Evolutionary conservation across 2,113 vertebrate species (phyloP), one percentile per base, ranked within the genome.

Genomic region (Channa argus): DNA sequence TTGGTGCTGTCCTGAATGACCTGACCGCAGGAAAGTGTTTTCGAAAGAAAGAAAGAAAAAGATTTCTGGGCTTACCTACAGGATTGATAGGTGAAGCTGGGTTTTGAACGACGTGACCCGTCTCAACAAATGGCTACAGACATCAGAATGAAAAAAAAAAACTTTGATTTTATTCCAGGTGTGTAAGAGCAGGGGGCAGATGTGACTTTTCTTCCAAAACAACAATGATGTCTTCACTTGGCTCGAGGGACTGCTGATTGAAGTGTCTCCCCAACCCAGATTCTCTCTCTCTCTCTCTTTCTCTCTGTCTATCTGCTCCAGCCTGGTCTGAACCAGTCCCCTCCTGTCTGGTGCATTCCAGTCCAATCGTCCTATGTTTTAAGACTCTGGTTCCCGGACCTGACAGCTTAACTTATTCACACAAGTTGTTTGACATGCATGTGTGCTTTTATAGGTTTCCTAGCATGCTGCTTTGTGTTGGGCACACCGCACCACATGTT

Each of bases 381-480:
- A 13, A 81, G 59, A 85, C 85, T 75, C 47, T 47, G 63, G 79
- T 71, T 67, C 7, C 3, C 33, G 37, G 58, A 80, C 58, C 80
- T 24, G 59, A 33, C 41, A 55, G 74, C 56, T 79, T 81, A 24
- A 64, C 61, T 80, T 79, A 60, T 71, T 75, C 75, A 80, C 56
- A 0, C 24, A 24, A 79, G 74, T 80, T 76, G 74, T 82, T 82
- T 75, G 78, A 77, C 79, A 67, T 91, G 92, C 90, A 91, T 90
- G 90, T 88, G 82, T 85, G 89, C 87, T 89, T 89, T 76, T 92
- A 44, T 81, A 80, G 81, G 74, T 87, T 90, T 79, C 82, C 82
- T 63, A 85, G 89, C 92, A 92, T 92, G 92, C 88, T 76, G 86
- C 86, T 89, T 86, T 82, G 79, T 86, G 74, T 88, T 79, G 76